phyloP scores from a whole-genome alignment of 1,140 invertebrate species.

The Adoxophyes honmai region DNA sequence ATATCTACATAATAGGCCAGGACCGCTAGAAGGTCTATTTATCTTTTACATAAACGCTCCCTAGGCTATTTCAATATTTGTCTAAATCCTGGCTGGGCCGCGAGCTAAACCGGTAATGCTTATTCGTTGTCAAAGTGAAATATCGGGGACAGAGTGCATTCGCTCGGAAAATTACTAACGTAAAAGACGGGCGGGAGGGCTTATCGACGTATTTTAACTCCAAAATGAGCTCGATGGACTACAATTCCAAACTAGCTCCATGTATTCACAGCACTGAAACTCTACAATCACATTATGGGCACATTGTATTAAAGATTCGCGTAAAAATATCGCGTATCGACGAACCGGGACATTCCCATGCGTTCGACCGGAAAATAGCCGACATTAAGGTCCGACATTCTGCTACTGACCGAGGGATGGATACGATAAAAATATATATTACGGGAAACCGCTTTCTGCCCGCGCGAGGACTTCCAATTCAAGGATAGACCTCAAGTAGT shows the following conservation, averaged over 20 bases:
- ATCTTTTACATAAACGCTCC: not conserved
- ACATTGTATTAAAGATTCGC: slow-evolving; percentile 42
- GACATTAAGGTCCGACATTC: slow-evolving; percentile 69
- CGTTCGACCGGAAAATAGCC: slow-evolving; percentile 68
- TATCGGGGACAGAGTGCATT: slow-evolving; percentile 18
- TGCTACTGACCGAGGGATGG: slow-evolving; percentile 49
- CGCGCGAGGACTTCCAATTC: not conserved
- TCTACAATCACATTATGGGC: not conserved
- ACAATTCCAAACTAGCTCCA: not conserved
- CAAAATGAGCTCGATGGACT: not conserved
- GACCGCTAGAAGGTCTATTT: not conserved
- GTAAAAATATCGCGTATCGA: slow-evolving; percentile 61
- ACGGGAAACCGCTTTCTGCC: slow-evolving; percentile 33
- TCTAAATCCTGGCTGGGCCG: not conserved
- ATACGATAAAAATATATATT: slow-evolving; percentile 57
- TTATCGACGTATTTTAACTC: not conserved
- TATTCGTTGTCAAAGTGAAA: slow-evolving; percentile 19
- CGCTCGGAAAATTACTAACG: slow-evolving; percentile 18
- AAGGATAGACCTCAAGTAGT: slow-evolving; percentile 9
- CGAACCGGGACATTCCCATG: slow-evolving; percentile 61
- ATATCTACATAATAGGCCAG: no score
- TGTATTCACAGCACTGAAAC: not conserved
- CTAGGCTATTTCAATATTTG: slow-evolving; percentile 12
- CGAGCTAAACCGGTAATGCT: slow-evolving; percentile 9
- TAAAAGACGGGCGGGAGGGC: not conserved